Evolutionary conservation across 2,113 vertebrate species (phyloP).

Genomic region (Bubo scandiacus): DNA sequence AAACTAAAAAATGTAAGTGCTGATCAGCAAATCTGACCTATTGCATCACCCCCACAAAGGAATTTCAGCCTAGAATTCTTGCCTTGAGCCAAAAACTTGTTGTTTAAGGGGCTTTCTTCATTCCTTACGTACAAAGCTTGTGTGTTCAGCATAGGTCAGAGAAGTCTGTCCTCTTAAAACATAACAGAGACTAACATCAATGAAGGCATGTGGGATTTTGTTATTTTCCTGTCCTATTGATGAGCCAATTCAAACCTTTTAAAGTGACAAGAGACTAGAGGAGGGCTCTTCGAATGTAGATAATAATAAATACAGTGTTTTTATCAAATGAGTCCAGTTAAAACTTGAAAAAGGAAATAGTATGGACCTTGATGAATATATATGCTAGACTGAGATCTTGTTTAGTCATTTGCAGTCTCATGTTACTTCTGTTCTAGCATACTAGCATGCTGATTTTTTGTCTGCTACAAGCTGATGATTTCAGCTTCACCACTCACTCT

Average conservation of each 20-base stretch:
- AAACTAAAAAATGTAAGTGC: background rate
- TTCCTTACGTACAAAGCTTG: background rate
- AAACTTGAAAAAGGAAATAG: background rate
- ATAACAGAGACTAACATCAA: background rate
- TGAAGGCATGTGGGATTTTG: background rate
- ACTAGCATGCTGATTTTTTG: background rate
- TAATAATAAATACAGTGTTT: background rate
- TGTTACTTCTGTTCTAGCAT: background rate
- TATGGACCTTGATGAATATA: background rate
- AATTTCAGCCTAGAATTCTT: constrained; percentile 10
- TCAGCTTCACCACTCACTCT: background rate
- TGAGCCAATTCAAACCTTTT: background rate
- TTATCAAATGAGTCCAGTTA: background rate
- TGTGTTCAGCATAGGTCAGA: background rate
- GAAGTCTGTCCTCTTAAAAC: background rate
- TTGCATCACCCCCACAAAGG: background rate
- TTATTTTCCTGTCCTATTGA: background rate
- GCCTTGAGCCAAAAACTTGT: background rate
- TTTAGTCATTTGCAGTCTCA: background rate
- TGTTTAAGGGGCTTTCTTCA: background rate
- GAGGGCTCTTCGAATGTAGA: background rate
- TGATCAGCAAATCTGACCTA: constrained; percentile 19
- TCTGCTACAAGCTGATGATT: background rate
- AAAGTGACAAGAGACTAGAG: background rate
- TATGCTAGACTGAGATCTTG: background rate